These are phyloP conservation scores for Bucorvus abyssinicus DNA, from an alignment of 2,797 vertebrate species.

Conservation along the genomic window DNA sequence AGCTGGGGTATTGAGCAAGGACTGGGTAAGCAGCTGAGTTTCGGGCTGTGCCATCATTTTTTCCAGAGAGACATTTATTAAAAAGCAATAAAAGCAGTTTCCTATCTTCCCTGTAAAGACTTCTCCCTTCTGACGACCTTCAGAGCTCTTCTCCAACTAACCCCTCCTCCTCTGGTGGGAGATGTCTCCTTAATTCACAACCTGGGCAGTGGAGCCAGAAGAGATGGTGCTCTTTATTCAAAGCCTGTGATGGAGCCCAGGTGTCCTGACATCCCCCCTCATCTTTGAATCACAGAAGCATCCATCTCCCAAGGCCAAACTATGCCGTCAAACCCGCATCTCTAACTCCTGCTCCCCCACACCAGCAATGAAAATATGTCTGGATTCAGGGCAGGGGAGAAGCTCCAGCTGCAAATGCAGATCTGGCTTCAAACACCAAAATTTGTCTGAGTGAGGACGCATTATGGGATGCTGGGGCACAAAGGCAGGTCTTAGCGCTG, in stretches of 20 bases:
- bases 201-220: neutral
- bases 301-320: conserved; percentile 2
- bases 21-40: neutral
- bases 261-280: neutral
- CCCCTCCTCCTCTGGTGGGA: neutral
- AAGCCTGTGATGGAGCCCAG: neutral
- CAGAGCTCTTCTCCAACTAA: neutral
- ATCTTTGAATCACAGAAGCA: neutral
- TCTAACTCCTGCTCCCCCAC: neutral
- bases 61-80: neutral
- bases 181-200: neutral
- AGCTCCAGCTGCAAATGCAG: neutral
- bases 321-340: neutral
- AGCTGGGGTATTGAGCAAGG: neutral
- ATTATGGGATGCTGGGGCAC: neutral
- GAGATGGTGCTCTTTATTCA: neutral
- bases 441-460: neutral
- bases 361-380: neutral
- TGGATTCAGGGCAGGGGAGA: neutral
- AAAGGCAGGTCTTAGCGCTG: neutral
- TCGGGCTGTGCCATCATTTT: neutral
- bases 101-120: neutral
- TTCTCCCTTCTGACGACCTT: neutral
- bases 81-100: neutral
- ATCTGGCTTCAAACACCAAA: neutral